These are phyloP conservation scores for Sander lucioperca DNA, from an alignment of 2,113 vertebrate species.

Conservation along the genomic window DNA sequence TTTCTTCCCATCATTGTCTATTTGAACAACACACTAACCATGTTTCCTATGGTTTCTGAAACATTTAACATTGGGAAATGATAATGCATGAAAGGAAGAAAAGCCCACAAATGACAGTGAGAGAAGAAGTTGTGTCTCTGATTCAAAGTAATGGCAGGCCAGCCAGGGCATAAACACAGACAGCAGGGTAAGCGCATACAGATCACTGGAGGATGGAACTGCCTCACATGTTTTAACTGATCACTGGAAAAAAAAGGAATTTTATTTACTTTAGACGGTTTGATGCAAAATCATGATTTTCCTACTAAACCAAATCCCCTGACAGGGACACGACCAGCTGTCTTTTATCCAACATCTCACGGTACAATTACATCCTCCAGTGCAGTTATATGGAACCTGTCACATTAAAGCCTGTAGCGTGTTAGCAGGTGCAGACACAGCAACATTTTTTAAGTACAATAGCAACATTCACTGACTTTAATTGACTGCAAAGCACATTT, in stretches of 20 bases:
- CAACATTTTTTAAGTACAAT: not conserved
- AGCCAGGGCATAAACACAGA: too few species aligned
- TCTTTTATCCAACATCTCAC: constrained; percentile 30
- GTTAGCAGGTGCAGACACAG: constrained; percentile 32
- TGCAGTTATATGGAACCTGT: constrained; percentile 10
- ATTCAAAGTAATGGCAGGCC: constrained; percentile 23
- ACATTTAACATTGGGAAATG: not conserved
- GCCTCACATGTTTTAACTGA: not conserved
- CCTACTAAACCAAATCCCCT: constrained; percentile 32
- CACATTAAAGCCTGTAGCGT: not conserved
- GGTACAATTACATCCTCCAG: constrained; percentile 17
- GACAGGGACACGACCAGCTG: constrained; percentile 15
- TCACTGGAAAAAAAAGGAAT: not conserved
- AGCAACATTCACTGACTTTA: constrained; percentile 21
- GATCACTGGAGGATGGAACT: not conserved
- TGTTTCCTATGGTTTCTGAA: not conserved
- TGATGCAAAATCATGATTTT: not conserved
- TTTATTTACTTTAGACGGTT: constrained; percentile 7
- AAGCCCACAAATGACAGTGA: not conserved
- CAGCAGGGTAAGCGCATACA: constrained; percentile 1
- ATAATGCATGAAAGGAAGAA: not conserved
- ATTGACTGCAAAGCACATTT: not conserved
- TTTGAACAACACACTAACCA: not conserved
- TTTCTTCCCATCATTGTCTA: constrained; percentile 7
- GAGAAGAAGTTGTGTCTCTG: not conserved